Evolutionary conservation across 2,797 vertebrate species (phyloP).

Genomic region (Oreochromis mossambicus): DNA sequence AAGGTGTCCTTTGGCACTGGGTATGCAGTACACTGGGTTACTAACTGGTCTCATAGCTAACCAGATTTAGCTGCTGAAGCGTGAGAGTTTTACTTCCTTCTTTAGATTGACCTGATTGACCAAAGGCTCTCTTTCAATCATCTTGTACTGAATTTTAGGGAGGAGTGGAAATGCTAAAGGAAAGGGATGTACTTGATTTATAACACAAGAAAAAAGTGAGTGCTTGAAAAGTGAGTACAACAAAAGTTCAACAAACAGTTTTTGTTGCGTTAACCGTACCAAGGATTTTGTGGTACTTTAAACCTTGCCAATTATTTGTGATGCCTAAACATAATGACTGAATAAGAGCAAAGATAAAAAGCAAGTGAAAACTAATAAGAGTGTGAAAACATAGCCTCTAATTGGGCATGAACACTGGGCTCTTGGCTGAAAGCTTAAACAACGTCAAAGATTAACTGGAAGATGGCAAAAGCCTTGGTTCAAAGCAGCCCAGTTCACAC

Average conservation of each 20-base stretch:
- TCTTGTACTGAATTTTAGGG: not conserved
- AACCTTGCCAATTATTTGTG: not conserved
- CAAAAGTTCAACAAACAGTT: not conserved
- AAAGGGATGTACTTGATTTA: not conserved
- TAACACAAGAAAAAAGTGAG: not conserved
- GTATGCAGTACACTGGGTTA: not conserved
- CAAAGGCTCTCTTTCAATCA: not conserved
- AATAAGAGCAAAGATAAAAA: not conserved
- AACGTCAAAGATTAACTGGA: not conserved
- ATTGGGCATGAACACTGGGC: not conserved
- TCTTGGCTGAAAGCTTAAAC: not conserved
- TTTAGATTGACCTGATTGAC: not conserved
- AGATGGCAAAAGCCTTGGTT: not conserved
- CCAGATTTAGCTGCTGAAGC: not conserved
- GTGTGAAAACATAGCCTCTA: not conserved
- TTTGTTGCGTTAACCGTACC: not conserved
- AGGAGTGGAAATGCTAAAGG: not conserved
- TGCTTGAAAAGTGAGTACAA: not conserved
- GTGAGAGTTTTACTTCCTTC: not conserved
- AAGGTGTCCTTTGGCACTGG: not conserved
- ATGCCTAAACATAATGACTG: not conserved
- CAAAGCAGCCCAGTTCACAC: not conserved
- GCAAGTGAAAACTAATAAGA: not conserved
- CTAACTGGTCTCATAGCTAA: not conserved
- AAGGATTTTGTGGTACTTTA: not conserved